Conservation (phyloP, 2,113 vertebrate species). For the Triplophysa rosa region DNA sequence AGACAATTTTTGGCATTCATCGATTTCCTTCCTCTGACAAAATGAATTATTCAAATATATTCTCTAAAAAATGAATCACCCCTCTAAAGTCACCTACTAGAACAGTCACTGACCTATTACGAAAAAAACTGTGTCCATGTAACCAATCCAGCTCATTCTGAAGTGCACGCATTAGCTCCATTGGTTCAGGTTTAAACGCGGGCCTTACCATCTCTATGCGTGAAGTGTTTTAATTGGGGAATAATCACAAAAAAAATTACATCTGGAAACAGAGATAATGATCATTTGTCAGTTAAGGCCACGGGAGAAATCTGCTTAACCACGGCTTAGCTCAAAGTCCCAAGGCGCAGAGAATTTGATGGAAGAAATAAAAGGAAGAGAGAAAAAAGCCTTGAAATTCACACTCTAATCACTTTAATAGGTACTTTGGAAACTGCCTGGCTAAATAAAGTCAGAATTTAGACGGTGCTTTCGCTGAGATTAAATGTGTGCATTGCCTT, state of each 20-base stretch:
- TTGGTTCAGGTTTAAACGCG: slow-evolving; percentile 61
- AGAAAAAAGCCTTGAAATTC: slow-evolving; percentile 51
- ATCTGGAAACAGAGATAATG: slow-evolving; percentile 63
- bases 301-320: slow-evolving; percentile 61
- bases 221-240: slow-evolving; percentile 68
- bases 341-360: slow-evolving; percentile 40
- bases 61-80: background rate
- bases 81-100: background rate
- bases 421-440: background rate
- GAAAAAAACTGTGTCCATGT: background rate
- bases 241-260: slow-evolving; percentile 60
- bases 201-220: slow-evolving; percentile 54
- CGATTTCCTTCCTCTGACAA: background rate
- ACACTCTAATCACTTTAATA: slow-evolving; percentile 11
- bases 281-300: slow-evolving; percentile 65
- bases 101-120: background rate
- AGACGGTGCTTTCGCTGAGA: slow-evolving; percentile 16
- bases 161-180: background rate
- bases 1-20: background rate
- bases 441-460: slow-evolving; percentile 12
- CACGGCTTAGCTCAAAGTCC: slow-evolving; percentile 41
- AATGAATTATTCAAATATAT: slow-evolving; percentile 30
- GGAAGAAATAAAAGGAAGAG: slow-evolving; percentile 25
- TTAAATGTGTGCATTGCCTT: slow-evolving; percentile 22
- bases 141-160: background rate